phyloP scores from a whole-genome alignment of 1,140 invertebrate genomes.

The Mya arenaria region DNA sequence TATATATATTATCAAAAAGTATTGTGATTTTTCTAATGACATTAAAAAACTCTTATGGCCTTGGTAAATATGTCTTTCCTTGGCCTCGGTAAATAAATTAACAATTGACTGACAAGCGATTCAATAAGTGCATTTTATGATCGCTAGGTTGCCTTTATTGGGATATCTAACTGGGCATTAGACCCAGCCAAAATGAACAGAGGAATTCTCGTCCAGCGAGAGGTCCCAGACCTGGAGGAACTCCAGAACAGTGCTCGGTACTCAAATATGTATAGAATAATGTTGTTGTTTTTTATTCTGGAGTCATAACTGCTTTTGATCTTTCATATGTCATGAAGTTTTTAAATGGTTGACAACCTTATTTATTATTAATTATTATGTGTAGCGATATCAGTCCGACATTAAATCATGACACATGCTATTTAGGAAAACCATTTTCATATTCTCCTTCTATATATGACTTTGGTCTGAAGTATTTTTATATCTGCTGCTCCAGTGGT shows the following conservation, averaged over 20 bases:
- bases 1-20: neutral
- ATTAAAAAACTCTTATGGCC: neutral
- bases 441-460: neutral
- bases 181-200: conserved; percentile 72
- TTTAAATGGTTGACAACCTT: neutral
- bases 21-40: neutral
- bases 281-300: neutral
- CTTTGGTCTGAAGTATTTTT: neutral
- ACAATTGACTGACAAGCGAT: neutral
- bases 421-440: neutral
- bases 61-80: neutral
- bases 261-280: neutral
- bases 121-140: neutral
- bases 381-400: neutral
- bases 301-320: neutral
- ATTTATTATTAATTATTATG: neutral
- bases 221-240: conserved; percentile 62
- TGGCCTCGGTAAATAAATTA: neutral
- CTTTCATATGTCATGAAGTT: neutral
- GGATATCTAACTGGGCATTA: conserved; percentile 72
- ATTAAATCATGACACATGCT: neutral
- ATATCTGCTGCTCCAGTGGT: no score
- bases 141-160: conserved; percentile 64
- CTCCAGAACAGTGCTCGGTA: conserved; percentile 55
- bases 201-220: conserved; percentile 63